Evolutionary conservation across 2,888 invertebrate genomes (phyloP), one percentile per base, ranked within the genome.

Genomic region (Dendrolimus pini): DNA sequence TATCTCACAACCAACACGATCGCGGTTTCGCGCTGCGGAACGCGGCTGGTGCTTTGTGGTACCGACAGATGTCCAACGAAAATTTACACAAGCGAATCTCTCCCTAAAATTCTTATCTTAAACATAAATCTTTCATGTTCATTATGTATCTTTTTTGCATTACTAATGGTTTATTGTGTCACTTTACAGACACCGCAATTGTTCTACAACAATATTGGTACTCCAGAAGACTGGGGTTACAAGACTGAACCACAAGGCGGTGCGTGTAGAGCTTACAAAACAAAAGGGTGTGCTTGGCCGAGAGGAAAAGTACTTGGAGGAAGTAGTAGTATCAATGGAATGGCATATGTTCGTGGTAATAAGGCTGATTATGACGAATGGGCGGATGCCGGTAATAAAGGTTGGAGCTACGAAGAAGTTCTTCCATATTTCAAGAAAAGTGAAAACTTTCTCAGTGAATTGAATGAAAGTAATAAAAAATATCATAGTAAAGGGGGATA

Each of bases 241-340:
- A 83, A 83, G 61, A 87, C 91, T 0, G 83, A 89, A 64, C 85
- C 86, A 1, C 74, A 83, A 60, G 74, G 83, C n/a, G 75, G 77
- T 13, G 73, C 75, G 56, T 86, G 89, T 54, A 82, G 81, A 59
- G 78, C 82, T 41, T 86, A 87, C 54, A 78, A 73, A 61, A 59
- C 66, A 9, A 71, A 80, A 55, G 67, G 75, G 53, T 85, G 85
- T 58, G 80, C 78, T 9, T 93, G 93, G 94, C 91, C 93, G 41
- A 90, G 93, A 59, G 95, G 95, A 0, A 94, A 93, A 69, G 89
- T 92, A 59, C 80, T 94, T 67, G 93, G 93, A 55, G 93, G 93
- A 1, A 85, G 86, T 7, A 92, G 93, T 47, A 85, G 88, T n/a
- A 80, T 92, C 41, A 94, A 93, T 68, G 92, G 77, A 30, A 92